Evolutionary conservation across 2,113 vertebrate genomes (phyloP), one percentile per base, ranked within the genome.

Genomic region (Ptychochromis oligacanthus): DNA sequence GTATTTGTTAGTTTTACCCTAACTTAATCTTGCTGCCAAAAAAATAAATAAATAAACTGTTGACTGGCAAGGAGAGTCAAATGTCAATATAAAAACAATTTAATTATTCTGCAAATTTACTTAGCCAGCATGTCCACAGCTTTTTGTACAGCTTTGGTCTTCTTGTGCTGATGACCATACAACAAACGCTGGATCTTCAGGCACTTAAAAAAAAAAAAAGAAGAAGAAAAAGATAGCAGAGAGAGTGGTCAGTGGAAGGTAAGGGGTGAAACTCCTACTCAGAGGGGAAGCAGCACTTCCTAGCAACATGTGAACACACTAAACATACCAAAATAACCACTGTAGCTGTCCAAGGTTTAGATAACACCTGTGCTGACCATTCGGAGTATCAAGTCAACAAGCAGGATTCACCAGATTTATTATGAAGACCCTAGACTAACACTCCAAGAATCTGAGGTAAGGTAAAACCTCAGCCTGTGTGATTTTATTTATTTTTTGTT

Each of bases 131-230:
- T 85, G 80, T 96, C 93, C 91, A 94, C 15, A 2, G 93, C 94
- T 91, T 92, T 94, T 90, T 94, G 91, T 70, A 93, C 95, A 36
- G 91, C 89, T 93, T 90, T 88, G 6, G 94, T 95, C 87, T 90
- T 96, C 89, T 90, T 95, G 83, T 95, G 94, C 81, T 95, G 93
- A 1, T 79, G 84, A 60, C 95, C 95, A 1, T 94, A 94, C 54
- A 95, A 61, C 83, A 96, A 79, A 22, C 43, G 92, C 88, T 97
- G 94, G 40, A 95, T 94, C 72, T 94, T 91, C 89, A 96, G 94
- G 86, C 93, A 96, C 93, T 95, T n/a, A n/a, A n/a, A n/a, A 82
- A 18, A 84, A 86, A 72, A 78, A 59, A 80, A 87, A 84, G 5
- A 70, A 55, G 43, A 18, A 82, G n/a, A 70, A 54, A 59, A 83